Evolutionary conservation across 2,888 invertebrate species (phyloP), one percentile per base, ranked within the genome.

Genomic region (Agapostemon virescens): DNA sequence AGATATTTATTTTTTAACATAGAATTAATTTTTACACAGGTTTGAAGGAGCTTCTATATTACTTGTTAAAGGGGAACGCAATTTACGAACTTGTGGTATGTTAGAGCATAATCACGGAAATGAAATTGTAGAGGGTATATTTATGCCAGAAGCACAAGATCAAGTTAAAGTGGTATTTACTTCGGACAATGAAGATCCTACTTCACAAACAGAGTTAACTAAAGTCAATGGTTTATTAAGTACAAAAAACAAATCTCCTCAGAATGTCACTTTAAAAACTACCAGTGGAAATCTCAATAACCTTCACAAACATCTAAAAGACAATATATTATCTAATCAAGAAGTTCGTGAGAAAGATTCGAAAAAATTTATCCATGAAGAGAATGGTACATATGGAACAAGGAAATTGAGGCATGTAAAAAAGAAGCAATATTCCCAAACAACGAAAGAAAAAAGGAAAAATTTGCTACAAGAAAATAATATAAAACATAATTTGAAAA

Each of bases 21-120:
- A 30, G n/a, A 36, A 23, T 68, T 36, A 58, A 30, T 71, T 13
- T 42, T 67, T 66, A 2, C 63, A 58, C 74, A 92, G 92, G 76
- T 92, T 92, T 90, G 95, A 95, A 86, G 97, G 97, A 23, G 96
- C 97, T 0, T 95, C 96, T 78, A 95, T 97, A 89, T 93, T 97
- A 87, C 96, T 97, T 2, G 97, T 97, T 0, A 95, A 96, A 92
- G 97, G 97, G 13, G 96, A 96, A 68, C 95, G 95, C 88, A 95
- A 95, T 90, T 93, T 97, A 66, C 94, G 95, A 84, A 97, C 96
- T 1, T 97, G 97, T 92, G 96, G 96, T 3, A 94, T 97, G 83
- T 93, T 97, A 85, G 96, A 97, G 82, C 95, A 95, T 85, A 95
- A 95, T 86, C 94, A 94, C 86, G 95, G 95, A 87, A 96, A 95